These are phyloP conservation scores for Caretta caretta DNA, from an alignment of 2,113 vertebrate genomes.

Conservation along the genomic window DNA sequence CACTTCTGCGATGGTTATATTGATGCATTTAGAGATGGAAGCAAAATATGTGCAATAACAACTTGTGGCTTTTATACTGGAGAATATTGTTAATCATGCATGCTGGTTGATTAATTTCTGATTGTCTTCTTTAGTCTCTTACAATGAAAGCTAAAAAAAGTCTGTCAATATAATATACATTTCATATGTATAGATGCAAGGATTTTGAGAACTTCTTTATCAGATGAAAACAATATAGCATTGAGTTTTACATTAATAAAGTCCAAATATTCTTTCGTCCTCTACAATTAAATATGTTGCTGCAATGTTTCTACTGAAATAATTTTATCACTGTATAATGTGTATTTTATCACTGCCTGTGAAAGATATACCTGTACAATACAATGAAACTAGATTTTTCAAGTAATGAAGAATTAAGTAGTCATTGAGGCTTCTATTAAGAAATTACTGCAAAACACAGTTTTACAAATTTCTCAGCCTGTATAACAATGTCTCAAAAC, in stretches of 20 bases:
- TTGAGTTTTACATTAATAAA: conserved; percentile 29
- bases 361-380: conserved; percentile 68
- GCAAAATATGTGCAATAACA: neutral
- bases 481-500: conserved; percentile 82
- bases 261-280: conserved; percentile 18
- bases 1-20: conserved; percentile 18
- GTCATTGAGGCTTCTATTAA: conserved; percentile 78
- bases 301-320: neutral
- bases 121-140: conserved; percentile 60
- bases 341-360: conserved; percentile 72
- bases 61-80: conserved; percentile 6
- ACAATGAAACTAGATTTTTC: conserved; percentile 59
- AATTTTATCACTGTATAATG: conserved; percentile 35
- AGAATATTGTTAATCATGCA: conserved; percentile 25
- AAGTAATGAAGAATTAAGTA: conserved; percentile 67
- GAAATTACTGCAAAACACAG: conserved; percentile 79
- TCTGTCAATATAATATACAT: neutral
- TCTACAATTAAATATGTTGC: conserved; percentile 32
- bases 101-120: conserved; percentile 51
- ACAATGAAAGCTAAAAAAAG: conserved; percentile 45
- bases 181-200: conserved; percentile 30
- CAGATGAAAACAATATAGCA: neutral
- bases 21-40: conserved; percentile 31
- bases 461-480: conserved; percentile 82
- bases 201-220: conserved; percentile 19